Conservation (phyloP, 1,140 invertebrate species). For the Heliconius hermathena region DNA sequence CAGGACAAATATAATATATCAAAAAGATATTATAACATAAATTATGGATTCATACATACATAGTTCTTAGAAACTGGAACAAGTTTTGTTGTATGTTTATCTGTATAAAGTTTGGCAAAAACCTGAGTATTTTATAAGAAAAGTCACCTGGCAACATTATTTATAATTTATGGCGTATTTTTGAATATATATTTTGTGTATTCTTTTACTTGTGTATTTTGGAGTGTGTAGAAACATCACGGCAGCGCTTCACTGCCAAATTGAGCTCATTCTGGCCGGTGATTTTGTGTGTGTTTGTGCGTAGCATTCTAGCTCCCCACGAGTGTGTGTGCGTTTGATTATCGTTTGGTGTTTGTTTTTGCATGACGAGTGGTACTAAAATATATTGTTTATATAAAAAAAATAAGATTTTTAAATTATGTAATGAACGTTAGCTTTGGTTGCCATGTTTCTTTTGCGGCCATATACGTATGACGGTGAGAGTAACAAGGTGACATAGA, state of each 20-base stretch:
- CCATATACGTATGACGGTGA: slow-evolving; percentile 51
- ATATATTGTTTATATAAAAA: slow-evolving; percentile 13
- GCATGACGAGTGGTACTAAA: slow-evolving; percentile 50
- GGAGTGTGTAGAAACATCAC: slow-evolving; percentile 64
- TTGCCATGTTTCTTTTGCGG: slow-evolving; percentile 46
- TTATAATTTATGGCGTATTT: slow-evolving; percentile 27
- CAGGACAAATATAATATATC: not conserved
- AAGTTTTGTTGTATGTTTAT: not conserved
- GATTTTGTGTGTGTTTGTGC: slow-evolving; percentile 76
- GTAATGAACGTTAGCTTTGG: slow-evolving; percentile 33
- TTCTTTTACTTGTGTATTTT: slow-evolving; percentile 61
- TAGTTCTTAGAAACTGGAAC: not conserved
- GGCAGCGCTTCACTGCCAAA: slow-evolving; percentile 46
- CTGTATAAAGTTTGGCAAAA: too few relatives aligned
- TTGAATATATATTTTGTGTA: slow-evolving; percentile 45
- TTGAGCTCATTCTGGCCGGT: slow-evolving; percentile 76
- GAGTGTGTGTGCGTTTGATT: slow-evolving; percentile 63
- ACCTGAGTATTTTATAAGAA: not conserved
- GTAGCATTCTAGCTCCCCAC: slow-evolving; percentile 65
- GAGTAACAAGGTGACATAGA: slow-evolving; percentile 43
- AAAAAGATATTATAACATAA: not conserved
- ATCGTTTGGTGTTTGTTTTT: slow-evolving; percentile 53
- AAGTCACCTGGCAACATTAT: slow-evolving; percentile 13
- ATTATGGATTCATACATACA: not conserved
- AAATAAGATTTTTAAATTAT: not conserved